A percentile compares a stretch with the other conserved stretches of the same genome.
Evolutionary conservation across 2,113 vertebrate genomes (phyloP).

Genomic region (Ovibos moschatus): DNA sequence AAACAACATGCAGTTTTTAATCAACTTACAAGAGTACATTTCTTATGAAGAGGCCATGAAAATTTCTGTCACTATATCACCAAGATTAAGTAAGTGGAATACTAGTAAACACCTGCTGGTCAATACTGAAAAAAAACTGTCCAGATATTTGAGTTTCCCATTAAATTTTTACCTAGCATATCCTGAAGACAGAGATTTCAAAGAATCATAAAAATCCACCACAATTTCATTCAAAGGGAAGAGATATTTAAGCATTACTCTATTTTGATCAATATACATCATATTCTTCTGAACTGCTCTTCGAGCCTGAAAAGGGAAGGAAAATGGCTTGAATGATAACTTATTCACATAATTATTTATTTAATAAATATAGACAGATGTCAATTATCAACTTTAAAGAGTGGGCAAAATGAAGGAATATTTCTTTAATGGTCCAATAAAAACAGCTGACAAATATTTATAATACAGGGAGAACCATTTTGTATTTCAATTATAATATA

Average conservation of each 20-base stretch:
- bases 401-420: not conserved
- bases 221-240: slow-evolving; percentile 97
- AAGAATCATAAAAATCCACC: slow-evolving; percentile 95
- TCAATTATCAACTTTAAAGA: not conserved
- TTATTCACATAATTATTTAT: not conserved
- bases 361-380: not conserved
- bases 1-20: not conserved
- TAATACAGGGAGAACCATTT: not conserved
- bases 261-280: slow-evolving; percentile 92
- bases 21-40: not conserved
- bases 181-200: slow-evolving; percentile 96
- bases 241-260: slow-evolving; percentile 94
- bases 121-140: not conserved
- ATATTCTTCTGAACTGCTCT: slow-evolving; percentile 93
- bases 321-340: not conserved
- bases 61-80: not conserved
- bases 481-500: not conserved
- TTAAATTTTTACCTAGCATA: slow-evolving; percentile 91
- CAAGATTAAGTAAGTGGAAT: not conserved
- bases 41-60: not conserved
- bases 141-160: not conserved
- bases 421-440: not conserved
- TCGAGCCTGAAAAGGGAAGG: slow-evolving; percentile 80
- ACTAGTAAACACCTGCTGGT: not conserved
- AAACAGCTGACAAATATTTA: not conserved